These are phyloP conservation scores for Pipa parva DNA, from an alignment of 2,113 vertebrate species.

Conservation along the genomic window DNA sequence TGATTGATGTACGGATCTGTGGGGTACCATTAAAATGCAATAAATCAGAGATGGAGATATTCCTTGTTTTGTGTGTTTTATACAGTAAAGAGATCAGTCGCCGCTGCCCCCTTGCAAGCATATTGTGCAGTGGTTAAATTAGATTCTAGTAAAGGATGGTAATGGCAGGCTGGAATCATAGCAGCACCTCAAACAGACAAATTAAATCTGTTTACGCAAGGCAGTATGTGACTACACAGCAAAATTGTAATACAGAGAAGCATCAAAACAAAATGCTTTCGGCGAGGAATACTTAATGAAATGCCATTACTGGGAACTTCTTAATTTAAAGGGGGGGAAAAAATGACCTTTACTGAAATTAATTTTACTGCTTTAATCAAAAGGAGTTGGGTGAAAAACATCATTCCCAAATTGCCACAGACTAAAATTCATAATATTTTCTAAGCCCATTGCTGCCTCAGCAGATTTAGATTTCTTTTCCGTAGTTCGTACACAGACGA, in stretches of 20 bases:
- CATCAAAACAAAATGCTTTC: conserved; percentile 43
- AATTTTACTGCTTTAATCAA: conserved; percentile 50
- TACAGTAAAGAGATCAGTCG: too few species aligned
- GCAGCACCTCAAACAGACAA: conserved; percentile 39
- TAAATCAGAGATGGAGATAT: not conserved
- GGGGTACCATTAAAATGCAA: not conserved
- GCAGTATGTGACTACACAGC: conserved; percentile 10
- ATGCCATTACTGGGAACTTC: conserved; percentile 49
- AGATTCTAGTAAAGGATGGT: conserved; percentile 33
- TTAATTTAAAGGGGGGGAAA: conserved; percentile 48
- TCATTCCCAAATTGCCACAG: conserved; percentile 18
- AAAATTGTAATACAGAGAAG: conserved; percentile 37
- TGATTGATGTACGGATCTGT: not conserved
- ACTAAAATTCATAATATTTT: conserved; percentile 45
- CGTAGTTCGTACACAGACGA: conserved; percentile 29
- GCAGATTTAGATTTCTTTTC: conserved; percentile 33
- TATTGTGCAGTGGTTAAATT: conserved; percentile 20
- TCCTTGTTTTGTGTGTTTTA: not conserved
- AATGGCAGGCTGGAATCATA: conserved; percentile 5
- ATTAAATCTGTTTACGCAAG: conserved; percentile 41
- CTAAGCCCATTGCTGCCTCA: conserved; percentile 23
- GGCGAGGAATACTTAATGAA: conserved; percentile 40
- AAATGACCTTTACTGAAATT: conserved; percentile 54
- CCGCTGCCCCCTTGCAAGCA: conserved; percentile 1
- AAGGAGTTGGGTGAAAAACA: conserved; percentile 30